phyloP scores from a whole-genome alignment of 2,113 vertebrate genomes.

The Vulpes vulpes region DNA sequence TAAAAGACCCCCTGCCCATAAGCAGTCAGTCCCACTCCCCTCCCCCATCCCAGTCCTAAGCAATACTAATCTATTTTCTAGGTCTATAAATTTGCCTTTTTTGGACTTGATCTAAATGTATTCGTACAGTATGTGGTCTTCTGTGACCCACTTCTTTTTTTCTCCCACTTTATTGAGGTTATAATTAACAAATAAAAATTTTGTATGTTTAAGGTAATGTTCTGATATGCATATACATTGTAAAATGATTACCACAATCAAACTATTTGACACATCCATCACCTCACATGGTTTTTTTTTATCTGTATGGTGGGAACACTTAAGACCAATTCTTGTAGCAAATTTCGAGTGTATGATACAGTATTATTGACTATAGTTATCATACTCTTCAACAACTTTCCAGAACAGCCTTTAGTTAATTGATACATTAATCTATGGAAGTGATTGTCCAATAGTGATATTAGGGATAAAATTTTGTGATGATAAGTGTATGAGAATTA shows the following conservation, averaged over 20 bases:
- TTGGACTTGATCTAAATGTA: background rate
- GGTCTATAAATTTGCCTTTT: background rate
- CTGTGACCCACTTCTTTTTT: background rate
- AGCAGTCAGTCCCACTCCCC: background rate
- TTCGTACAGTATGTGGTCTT: background rate
- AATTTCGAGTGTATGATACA: background rate
- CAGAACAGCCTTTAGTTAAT: background rate
- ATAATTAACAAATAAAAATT: background rate
- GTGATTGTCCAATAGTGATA: background rate
- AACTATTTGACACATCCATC: background rate
- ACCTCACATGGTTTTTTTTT: background rate
- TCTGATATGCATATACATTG: background rate
- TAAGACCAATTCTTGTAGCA: background rate
- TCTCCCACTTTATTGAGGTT: background rate
- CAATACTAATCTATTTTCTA: background rate
- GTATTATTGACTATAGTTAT: background rate
- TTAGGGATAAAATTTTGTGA: background rate
- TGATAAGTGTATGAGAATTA: background rate
- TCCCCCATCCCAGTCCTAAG: background rate
- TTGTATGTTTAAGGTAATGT: background rate
- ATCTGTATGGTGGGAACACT: background rate
- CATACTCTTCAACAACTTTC: background rate
- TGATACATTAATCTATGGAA: background rate
- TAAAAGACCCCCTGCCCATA: background rate
- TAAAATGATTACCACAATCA: background rate